phyloP scores from a whole-genome alignment of 2,113 vertebrate species.

The Anhinga anhinga region DNA sequence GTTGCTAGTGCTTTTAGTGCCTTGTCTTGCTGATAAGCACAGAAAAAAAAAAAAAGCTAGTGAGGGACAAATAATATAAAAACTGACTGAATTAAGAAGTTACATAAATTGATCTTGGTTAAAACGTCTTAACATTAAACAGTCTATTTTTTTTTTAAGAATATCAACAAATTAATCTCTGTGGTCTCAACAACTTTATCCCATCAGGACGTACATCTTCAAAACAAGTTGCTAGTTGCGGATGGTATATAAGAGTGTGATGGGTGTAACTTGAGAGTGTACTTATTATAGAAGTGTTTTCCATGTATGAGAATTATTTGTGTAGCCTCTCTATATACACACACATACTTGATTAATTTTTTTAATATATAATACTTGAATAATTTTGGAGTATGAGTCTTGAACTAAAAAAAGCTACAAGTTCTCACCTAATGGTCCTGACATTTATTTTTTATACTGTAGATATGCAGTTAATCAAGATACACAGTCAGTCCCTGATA shows the following conservation, averaged over 20 bases:
- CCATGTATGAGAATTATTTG: background rate
- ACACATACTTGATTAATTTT: background rate
- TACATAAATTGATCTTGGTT: background rate
- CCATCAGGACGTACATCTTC: background rate
- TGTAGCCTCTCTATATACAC: background rate
- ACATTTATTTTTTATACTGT: background rate
- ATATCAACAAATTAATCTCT: background rate
- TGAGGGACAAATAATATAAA: background rate
- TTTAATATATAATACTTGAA: background rate
- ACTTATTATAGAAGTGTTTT: background rate
- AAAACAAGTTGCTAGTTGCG: background rate
- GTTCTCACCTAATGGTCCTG: background rate
- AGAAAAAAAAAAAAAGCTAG: background rate
- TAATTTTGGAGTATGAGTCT: background rate
- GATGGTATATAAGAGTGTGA: background rate
- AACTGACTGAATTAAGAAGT: background rate
- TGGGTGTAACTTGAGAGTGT: background rate
- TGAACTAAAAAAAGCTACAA: background rate
- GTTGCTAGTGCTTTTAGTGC: background rate
- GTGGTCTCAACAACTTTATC: background rate
- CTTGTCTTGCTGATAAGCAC: background rate
- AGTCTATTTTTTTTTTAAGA: background rate
- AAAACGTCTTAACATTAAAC: background rate
- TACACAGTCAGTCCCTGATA: background rate
- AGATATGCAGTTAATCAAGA: background rate